Evolutionary conservation across 2,113 vertebrate species (phyloP).

Genomic region (Anoura caudifer): DNA sequence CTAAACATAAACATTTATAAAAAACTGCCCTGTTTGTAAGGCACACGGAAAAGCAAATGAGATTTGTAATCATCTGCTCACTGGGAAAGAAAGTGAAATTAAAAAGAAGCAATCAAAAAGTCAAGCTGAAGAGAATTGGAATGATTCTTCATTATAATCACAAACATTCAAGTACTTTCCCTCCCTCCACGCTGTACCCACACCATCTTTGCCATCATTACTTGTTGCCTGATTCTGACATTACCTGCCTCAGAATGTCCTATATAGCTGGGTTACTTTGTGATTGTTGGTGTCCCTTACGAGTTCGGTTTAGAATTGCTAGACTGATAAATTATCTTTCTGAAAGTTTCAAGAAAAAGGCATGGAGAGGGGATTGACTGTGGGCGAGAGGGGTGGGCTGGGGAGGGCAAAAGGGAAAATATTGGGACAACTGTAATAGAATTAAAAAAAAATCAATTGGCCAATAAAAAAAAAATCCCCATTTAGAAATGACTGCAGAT

Average conservation of each 20-base stretch:
- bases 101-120: background rate
- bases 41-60: background rate
- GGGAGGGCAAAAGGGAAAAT: too few species aligned
- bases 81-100: background rate
- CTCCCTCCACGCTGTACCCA: background rate
- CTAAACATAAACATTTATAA: constrained; percentile 13
- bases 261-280: background rate
- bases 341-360: background rate
- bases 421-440: too few species aligned
- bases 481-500: background rate
- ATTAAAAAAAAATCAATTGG: too few species aligned
- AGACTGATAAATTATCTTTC: background rate
- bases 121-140: background rate
- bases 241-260: background rate
- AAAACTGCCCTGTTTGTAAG: background rate
- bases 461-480: background rate
- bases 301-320: background rate
- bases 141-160: background rate
- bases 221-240: background rate
- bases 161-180: background rate
- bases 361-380: too few species aligned
- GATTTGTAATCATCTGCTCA: background rate
- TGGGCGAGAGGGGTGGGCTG: too few species aligned
- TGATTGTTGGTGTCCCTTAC: background rate
- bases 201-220: background rate